These are phyloP conservation scores for Leucoraja erinaceus DNA, from an alignment of 2,113 vertebrate species.

Conservation along the genomic window DNA sequence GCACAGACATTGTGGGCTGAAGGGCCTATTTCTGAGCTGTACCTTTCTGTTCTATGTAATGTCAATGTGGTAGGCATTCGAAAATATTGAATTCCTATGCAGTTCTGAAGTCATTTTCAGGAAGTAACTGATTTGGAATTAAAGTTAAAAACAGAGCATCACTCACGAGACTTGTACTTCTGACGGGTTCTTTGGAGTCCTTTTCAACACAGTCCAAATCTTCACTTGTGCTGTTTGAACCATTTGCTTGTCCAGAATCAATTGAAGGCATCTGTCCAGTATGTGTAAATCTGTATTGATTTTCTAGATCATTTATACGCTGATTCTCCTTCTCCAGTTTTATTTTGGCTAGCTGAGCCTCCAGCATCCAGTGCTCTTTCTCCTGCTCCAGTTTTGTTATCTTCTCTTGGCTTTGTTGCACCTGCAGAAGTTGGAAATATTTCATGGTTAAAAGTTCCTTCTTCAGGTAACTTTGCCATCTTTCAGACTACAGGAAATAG, in stretches of 20 bases:
- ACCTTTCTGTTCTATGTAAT: not conserved
- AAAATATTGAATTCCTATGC: not conserved
- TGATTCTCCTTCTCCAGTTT: constrained; percentile 88
- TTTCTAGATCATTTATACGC: constrained; percentile 67
- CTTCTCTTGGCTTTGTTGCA: constrained; percentile 93
- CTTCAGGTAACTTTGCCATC: not conserved
- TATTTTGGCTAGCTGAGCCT: constrained; percentile 90
- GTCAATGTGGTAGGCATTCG: not conserved
- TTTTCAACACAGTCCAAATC: constrained; percentile 56
- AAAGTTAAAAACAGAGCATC: not conserved
- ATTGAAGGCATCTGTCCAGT: constrained; percentile 45
- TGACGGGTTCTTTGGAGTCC: constrained; percentile 51
- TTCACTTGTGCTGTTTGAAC: constrained; percentile 38
- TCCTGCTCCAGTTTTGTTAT: constrained; percentile 93
- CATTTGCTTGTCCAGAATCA: not conserved
- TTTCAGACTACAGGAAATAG: not conserved
- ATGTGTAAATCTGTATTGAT: constrained; percentile 55
- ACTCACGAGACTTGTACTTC: constrained; percentile 73
- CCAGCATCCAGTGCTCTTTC: constrained; percentile 97
- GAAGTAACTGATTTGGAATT: not conserved
- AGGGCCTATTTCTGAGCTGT: no score
- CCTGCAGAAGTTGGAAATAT: constrained; percentile 54
- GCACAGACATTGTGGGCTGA: no score
- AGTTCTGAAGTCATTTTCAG: not conserved
- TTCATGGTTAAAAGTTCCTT: not conserved